phyloP scores from a whole-genome alignment of 2,113 vertebrate genomes.

The Mystacornis crossleyi region DNA sequence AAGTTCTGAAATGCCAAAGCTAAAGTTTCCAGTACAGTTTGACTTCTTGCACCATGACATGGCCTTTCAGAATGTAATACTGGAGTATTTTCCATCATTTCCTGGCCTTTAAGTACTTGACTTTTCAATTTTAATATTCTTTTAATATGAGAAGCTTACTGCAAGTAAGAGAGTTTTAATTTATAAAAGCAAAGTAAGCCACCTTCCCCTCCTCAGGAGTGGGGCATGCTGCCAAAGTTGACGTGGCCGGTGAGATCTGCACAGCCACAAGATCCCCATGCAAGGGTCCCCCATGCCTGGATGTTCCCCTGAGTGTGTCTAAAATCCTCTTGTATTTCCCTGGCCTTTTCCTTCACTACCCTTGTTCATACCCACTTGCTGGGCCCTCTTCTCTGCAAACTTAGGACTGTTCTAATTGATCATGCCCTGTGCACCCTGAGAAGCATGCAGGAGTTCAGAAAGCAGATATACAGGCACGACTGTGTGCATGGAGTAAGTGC shows the following conservation, averaged over 20 bases:
- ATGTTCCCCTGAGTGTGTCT: background rate
- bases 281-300: background rate
- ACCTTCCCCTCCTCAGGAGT: background rate
- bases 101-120: background rate
- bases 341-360: background rate
- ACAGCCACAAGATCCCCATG: background rate
- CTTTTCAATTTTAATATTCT: background rate
- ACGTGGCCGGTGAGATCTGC: rapidly evolving
- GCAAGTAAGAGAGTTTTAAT: background rate
- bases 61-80: background rate
- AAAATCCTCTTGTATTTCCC: background rate
- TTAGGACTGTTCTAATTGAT: background rate
- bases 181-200: background rate
- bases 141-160: background rate
- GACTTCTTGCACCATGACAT: background rate
- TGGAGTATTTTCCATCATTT: background rate
- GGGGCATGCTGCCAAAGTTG: rapidly evolving
- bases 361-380: background rate
- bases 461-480: background rate
- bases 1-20: background rate
- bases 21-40: background rate
- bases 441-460: background rate
- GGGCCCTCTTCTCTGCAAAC: background rate
- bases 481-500: background rate
- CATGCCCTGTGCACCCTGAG: background rate